Evolutionary conservation across 37 sponge, comb jelly and placozoan genomes (phyloP), one percentile per base, ranked within the genome.

Genomic region (Hormiphora californensis): DNA sequence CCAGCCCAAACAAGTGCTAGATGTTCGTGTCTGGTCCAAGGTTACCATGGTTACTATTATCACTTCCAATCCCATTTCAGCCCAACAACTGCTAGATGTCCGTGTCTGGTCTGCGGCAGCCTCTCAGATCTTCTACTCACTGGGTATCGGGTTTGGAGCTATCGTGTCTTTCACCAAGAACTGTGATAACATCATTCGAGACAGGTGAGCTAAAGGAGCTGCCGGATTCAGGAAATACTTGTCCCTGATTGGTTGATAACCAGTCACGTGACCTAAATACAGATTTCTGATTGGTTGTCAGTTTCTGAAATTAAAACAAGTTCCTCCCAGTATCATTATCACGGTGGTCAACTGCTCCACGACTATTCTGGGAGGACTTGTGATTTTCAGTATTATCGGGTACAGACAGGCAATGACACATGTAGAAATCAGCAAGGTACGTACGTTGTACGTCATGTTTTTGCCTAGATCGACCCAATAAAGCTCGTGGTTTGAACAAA

Each of bases 141-240:
- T 69, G 8, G 78, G 78, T 30, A 69, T 69, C 17, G 78, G 78
- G 17, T 69, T 41, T 30, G 78, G 78, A 19, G 78, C 78, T 30
- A 69, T 69, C 21, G 44, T 69, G 11, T 41, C 78, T 5, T 57
- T 57, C 27, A 57, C 61, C 9, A 57, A 57, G 27, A 57, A 57
- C 22, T 57, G 61, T 30, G 61, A 57, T 30, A 57, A 57, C 23
- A 30, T 57, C 23, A 57, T 57, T 12, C 7, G 61, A 21, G 61
- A 57, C 61, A 57, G 61, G 61, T 57, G 9, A 49, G 53, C 9
- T 49, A 49, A 49, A 9, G 15, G 53, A n/a, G n/a, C n/a, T n/a
- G n/a, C n/a, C n/a, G n/a, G n/a, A n/a, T n/a, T n/a, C n/a, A n/a
- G n/a, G n/a, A n/a, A n/a, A n/a, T n/a, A n/a, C n/a, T n/a, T n/a